Base-by-base conservation (phyloP, 2,113 vertebrate species). In the Bubalus kerabau region DNA sequence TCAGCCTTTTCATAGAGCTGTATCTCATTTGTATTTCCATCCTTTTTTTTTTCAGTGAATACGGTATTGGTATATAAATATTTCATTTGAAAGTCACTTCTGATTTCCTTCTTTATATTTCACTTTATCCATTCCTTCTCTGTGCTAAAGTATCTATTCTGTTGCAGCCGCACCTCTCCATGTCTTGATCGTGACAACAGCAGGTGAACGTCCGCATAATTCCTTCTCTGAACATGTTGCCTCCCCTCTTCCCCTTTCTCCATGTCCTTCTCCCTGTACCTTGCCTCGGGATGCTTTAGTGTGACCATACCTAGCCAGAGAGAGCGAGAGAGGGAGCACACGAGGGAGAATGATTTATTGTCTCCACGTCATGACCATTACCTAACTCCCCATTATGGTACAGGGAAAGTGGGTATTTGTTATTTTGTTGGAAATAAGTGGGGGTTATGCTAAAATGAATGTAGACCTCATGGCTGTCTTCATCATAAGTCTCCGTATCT, bases 131-230 rank as follows among this genome's bases (percentile, higher is more conserved):
- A 93, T 98, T 97, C 97, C 95, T 98, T 98, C 96, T 98, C 98
- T 98, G 96, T 99, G 98, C 99, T 99, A 98, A 99, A 99, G 98
- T 99, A 98, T 99, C 98, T 99, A 98, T 99, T 99, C 99, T 99
- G 94, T 99, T 99, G 98, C 99, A 99, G 99, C 99, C 99, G 95
- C 97, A 98, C 99, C 98, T 99, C 99, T 99, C 99, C 99, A 98
- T 99, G 99, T 99, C 99, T 98, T 99, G 99, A 99, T 98, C 99
- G 99, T 99, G 99, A 99, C 99, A 99, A 99, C 99, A 99, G 99
- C 99, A 99, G 99, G 99, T 99, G 99, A 99, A 99, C 98, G 96
- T 99, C 98, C 99, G 99, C 98, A 98, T 99, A 97, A 98, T 99
- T 99, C 98, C 98, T 99, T 98, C 96, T 97, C 97, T 98, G 98